A percentile compares a stretch with the other conserved stretches of the same genome.
phyloP scores from a whole-genome alignment of 2,113 vertebrate species.

The Lagopus muta region DNA sequence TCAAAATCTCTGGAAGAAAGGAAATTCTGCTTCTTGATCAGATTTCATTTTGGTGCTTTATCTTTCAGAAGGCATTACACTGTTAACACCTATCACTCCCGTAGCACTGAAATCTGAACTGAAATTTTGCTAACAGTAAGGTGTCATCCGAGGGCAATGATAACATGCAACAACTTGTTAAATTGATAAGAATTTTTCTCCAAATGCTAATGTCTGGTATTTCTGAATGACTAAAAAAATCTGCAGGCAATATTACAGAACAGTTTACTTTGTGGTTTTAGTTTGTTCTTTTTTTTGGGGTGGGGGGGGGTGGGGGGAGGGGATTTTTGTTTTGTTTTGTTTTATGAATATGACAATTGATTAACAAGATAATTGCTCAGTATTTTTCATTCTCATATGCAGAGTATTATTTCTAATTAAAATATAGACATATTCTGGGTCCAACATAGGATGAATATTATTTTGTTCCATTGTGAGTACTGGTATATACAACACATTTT shows the following conservation, averaged over 20 bases:
- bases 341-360: not conserved
- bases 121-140: not conserved
- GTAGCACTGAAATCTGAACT: not conserved
- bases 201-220: not conserved
- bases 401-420: not conserved
- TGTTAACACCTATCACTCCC: not conserved
- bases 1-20: not conserved
- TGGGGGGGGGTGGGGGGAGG: too few species aligned
- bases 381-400: not conserved
- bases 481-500: not conserved
- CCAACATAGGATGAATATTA: not conserved
- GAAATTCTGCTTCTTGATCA: not conserved
- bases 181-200: not conserved
- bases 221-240: not conserved
- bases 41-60: not conserved
- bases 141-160: not conserved
- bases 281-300: too few species aligned
- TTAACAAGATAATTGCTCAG: not conserved
- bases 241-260: not conserved
- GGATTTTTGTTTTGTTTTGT: too few species aligned
- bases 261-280: rapidly evolving
- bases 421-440: not conserved
- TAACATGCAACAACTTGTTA: not conserved
- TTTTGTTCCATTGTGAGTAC: not conserved
- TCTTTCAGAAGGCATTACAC: not conserved